Percentiles rank a stretch among this genome's conserved stretches.
Evolutionary conservation across 1,140 invertebrate genomes (phyloP).

Genomic region (Papilio polyxenes): DNA sequence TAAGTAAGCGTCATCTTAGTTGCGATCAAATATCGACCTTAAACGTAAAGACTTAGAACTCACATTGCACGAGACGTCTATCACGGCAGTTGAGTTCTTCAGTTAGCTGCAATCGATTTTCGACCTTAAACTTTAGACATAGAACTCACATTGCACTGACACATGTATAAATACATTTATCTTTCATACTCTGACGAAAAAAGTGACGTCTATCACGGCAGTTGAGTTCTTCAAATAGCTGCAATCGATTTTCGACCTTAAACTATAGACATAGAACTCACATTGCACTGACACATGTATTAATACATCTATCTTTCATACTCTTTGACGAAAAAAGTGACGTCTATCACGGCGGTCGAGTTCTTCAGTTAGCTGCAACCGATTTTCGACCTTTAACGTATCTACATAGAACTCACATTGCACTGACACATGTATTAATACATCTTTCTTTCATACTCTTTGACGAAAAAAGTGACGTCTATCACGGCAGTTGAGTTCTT

Average conservation of each 20-base stretch:
- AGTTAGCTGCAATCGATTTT: neutral
- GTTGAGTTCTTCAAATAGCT: too few species aligned
- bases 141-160: too few species aligned
- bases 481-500: too few species aligned
- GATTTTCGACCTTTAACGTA: neutral
- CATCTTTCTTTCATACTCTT: neutral
- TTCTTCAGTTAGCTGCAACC: too few species aligned
- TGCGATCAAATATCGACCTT: conserved; percentile 23
- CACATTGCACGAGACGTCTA: too few species aligned
- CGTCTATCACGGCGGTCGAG: neutral
- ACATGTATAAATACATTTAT: too few species aligned
- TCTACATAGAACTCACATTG: too few species aligned
- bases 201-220: neutral
- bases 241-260: neutral
- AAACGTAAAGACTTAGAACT: neutral
- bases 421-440: too few species aligned
- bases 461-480: neutral
- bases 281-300: too few species aligned
- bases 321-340: neutral
- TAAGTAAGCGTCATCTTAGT: conserved; percentile 21
- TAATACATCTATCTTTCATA: neutral
- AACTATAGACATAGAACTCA: too few species aligned
- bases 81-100: too few species aligned
- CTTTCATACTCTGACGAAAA: neutral
- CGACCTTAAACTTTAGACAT: neutral